These are phyloP conservation scores for Stenichneumon culpator DNA, from an alignment of 2,888 invertebrate species.

Conservation along the genomic window DNA sequence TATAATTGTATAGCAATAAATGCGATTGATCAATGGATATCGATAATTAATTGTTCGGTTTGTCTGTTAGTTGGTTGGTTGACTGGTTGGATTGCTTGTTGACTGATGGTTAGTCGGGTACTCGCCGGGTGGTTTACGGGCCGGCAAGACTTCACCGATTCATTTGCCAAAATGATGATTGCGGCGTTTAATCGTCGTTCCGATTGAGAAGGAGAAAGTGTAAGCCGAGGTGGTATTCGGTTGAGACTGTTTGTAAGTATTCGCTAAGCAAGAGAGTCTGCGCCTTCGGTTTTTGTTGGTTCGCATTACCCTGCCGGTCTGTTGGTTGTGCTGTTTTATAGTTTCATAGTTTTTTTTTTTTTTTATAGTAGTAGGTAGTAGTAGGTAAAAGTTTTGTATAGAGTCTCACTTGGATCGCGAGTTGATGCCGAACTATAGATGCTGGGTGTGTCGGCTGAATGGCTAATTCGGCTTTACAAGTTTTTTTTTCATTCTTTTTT, in stretches of 20 bases:
- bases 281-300: conserved; percentile 41
- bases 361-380: conserved; percentile 32
- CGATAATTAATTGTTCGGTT: conserved; percentile 62
- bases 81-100: conserved; percentile 69
- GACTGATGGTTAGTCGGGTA: conserved; percentile 64
- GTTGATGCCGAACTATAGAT: conserved; percentile 63
- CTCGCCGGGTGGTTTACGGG: conserved; percentile 30
- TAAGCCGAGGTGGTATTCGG: conserved; percentile 30
- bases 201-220: conserved; percentile 19
- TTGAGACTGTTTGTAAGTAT: neutral
- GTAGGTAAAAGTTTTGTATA: conserved; percentile 57
- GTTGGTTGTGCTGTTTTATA: conserved; percentile 66
- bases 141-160: neutral
- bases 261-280: conserved; percentile 13
- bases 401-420: conserved; percentile 68
- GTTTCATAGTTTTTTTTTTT: conserved; percentile 32
- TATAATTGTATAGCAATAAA: conserved; percentile 26
- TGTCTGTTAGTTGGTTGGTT: conserved; percentile 72
- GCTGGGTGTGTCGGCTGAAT: conserved; percentile 68
- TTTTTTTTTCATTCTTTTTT: conserved; percentile 35
- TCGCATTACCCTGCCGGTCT: conserved; percentile 59
- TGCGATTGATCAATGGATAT: conserved; percentile 44
- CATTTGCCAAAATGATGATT: neutral
- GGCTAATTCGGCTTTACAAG: conserved; percentile 63
- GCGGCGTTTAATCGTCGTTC: conserved; percentile 11